Conservation (phyloP, 2,888 invertebrate genomes). For the Brachycybe producta region DNA sequence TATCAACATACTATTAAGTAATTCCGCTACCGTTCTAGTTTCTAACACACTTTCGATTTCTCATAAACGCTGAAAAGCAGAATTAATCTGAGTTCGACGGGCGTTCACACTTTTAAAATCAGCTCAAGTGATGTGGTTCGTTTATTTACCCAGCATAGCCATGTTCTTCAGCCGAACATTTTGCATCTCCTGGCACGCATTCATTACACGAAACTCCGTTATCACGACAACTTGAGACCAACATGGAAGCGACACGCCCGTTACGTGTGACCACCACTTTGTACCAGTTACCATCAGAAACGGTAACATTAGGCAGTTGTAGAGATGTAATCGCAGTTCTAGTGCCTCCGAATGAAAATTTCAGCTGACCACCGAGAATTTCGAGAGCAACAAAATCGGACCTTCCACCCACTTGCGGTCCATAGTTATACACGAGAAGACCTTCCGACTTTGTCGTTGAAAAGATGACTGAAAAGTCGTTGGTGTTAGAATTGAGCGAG, state of each 20-base stretch:
- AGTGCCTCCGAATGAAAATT: slow-evolving; percentile 80
- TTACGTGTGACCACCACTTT: slow-evolving; percentile 82
- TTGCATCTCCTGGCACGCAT: slow-evolving; percentile 65
- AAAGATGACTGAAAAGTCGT: slow-evolving; percentile 80
- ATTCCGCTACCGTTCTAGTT: too few species aligned
- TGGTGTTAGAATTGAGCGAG: slow-evolving; percentile 70
- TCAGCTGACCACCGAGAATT: slow-evolving; percentile 64
- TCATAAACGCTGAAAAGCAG: too few species aligned
- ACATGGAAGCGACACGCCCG: slow-evolving; percentile 52
- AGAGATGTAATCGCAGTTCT: slow-evolving; percentile 66
- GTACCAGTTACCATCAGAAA: slow-evolving; percentile 82
- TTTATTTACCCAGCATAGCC: slow-evolving; percentile 77
- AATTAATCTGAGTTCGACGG: too few species aligned
- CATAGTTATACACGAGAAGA: slow-evolving; percentile 81
- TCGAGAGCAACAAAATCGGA: slow-evolving; percentile 89
- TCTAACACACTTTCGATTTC: too few species aligned
- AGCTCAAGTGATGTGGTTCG: too few species aligned
- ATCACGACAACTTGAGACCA: slow-evolving; percentile 65
- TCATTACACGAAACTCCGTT: slow-evolving; percentile 77
- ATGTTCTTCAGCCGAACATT: slow-evolving; percentile 64
- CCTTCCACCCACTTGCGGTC: slow-evolving; percentile 70
- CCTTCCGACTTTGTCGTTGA: slow-evolving; percentile 68
- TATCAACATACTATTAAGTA: too few species aligned
- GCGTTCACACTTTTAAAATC: too few species aligned
- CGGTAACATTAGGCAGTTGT: slow-evolving; percentile 49